phyloP scores from a whole-genome alignment of 2,888 invertebrate species.

The Leptinotarsa haldemani region DNA sequence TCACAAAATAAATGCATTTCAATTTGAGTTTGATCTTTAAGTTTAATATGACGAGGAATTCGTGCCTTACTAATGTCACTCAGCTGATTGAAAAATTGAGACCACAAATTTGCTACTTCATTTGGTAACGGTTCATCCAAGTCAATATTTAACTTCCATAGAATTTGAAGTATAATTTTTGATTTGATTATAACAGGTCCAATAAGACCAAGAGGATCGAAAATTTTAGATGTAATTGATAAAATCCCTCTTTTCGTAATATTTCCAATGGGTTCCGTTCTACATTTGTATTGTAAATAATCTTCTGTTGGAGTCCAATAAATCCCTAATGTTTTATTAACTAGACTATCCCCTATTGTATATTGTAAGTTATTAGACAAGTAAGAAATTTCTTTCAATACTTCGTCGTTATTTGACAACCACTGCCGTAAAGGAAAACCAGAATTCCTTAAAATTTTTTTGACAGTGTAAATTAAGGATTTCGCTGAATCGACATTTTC shows the following conservation, averaged over 20 bases:
- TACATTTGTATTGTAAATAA: conserved; percentile 20
- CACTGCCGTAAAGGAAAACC: too few relatives aligned
- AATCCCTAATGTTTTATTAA: conserved; percentile 29
- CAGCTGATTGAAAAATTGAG: not conserved
- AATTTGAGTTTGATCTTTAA: not conserved
- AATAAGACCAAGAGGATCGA: conserved; percentile 31
- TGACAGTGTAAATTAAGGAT: too few relatives aligned
- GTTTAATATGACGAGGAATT: not conserved
- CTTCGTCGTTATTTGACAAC: too few relatives aligned
- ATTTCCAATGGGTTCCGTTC: not conserved
- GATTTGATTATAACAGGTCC: conserved; percentile 15
- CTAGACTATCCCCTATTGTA: not conserved
- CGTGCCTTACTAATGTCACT: not conserved
- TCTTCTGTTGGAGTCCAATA: conserved; percentile 21
- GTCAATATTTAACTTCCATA: conserved; percentile 16
- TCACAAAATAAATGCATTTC: not conserved
- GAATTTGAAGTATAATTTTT: not conserved
- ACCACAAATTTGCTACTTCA: not conserved
- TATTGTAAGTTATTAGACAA: too few relatives aligned
- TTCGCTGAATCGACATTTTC: too few relatives aligned
- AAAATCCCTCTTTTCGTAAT: conserved; percentile 28
- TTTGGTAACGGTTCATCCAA: conserved; percentile 7
- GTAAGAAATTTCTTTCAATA: too few relatives aligned
- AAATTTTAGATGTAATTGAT: conserved; percentile 28
- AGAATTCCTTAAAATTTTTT: too few relatives aligned